Conservation (phyloP, 2,888 invertebrate species). For the Cyaniris semiargus region DNA sequence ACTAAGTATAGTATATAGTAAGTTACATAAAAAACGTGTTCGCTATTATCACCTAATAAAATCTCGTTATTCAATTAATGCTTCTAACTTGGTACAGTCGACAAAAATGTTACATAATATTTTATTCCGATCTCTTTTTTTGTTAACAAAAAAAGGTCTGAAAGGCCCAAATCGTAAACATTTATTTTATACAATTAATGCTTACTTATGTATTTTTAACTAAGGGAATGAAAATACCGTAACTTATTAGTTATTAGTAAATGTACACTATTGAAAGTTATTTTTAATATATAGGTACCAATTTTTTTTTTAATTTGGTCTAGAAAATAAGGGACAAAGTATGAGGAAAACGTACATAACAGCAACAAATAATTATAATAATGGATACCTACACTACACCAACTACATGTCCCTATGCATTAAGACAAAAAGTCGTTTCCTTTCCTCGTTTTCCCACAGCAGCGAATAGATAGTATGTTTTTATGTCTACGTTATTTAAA, state of each 20-base stretch:
- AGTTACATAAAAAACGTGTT: constrained; percentile 35
- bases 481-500: constrained; percentile 11
- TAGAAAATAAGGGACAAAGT: not conserved
- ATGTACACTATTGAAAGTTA: not conserved
- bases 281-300: too few species aligned
- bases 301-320: not conserved
- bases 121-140: not conserved
- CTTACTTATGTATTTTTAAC: too few species aligned
- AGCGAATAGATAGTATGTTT: not conserved
- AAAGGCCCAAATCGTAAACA: not conserved
- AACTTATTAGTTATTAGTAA: too few species aligned
- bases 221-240: too few species aligned
- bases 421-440: constrained; percentile 7
- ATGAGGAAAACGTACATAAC: not conserved
- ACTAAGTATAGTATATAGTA: constrained; percentile 32
- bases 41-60: constrained; percentile 33
- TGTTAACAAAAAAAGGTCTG: not conserved
- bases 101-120: not conserved
- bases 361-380: constrained; percentile 16
- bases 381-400: constrained; percentile 10
- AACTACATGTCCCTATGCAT: not conserved
- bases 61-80: constrained; percentile 33
- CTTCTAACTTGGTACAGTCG: constrained; percentile 29
- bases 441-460: constrained; percentile 2
- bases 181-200: too few species aligned